Base-by-base conservation (phyloP, 2,888 invertebrate genomes). In the Idaea straminata region DNA sequence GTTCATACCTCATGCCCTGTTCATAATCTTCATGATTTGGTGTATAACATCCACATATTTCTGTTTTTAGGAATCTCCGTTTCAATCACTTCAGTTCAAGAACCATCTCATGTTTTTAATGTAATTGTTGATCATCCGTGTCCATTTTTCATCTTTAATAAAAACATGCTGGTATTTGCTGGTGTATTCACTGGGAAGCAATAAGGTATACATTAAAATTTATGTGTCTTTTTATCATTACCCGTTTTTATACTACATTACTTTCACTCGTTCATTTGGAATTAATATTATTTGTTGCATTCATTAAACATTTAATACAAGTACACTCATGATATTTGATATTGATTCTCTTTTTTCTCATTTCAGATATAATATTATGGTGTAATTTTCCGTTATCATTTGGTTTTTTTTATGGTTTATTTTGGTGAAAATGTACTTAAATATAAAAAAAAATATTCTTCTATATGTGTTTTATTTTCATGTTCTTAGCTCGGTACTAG, bases 91-190 rank as follows among this genome's bases (percentile, higher is more conserved):
- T 16, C 67, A 35, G 62, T 61, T 34, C 57, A 47, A 13, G 63
- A 61, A 16, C 65, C 68, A 57, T 66, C 66, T 5, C 3, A 65
- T 4, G 77, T 77, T 62, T 62, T 68, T 10, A 3, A 66, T 3
- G 77, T 77, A 62, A 62, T 68, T 10, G 76, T 74, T 47, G 65
- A 73, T 64, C 67, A 61, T 7, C 67, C 72, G 2, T 74, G 64
- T 60, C 15, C 72, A 58, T 74, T 66, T 64, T 67, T 62, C 25
- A 36, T 71, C 3, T 57, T 65, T 13, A 10, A 61, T 13, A 15
- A 59, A 35, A 36, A 16, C 5, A n/a, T 62, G 5, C 61, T 65
- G 13, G 36, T 66, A 15, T 69, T 73, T 64, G 67, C 65, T 62
- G 71, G 68, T 60, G 69, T 63, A 47, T 69, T 61, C 35, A 15